phyloP scores from a whole-genome alignment of 2,113 vertebrate species.

The Papio anubis region DNA sequence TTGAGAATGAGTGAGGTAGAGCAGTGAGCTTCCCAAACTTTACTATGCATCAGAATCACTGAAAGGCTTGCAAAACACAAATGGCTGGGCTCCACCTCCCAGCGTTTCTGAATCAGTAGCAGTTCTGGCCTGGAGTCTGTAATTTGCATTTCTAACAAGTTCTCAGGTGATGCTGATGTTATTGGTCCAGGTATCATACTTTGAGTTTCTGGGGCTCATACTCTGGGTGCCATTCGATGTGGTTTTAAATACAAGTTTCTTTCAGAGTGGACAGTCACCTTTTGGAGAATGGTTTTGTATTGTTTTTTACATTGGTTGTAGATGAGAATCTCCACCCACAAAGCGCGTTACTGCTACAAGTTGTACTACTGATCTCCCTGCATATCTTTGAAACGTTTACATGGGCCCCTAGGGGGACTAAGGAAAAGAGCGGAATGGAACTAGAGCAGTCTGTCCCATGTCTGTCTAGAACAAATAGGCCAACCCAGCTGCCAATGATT shows the following conservation, averaged over 20 bases:
- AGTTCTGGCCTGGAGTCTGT: not conserved
- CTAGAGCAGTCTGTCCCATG: not conserved
- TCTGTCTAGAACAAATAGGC: not conserved
- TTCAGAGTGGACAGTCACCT: not conserved
- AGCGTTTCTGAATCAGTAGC: not conserved
- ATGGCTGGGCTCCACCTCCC: not conserved
- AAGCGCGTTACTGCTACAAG: not conserved
- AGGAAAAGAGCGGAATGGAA: not conserved
- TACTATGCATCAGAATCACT: not conserved
- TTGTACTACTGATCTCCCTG: not conserved
- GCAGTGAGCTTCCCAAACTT: not conserved
- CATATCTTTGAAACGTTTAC: not conserved
- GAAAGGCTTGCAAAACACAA: not conserved
- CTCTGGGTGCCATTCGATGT: not conserved
- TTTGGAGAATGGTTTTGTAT: not conserved
- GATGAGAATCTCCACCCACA: not conserved
- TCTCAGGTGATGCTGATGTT: not conserved
- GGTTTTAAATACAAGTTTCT: not conserved
- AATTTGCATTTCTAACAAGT: not conserved
- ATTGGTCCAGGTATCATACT: not conserved
- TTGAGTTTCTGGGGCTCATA: not conserved
- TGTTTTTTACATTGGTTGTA: not conserved
- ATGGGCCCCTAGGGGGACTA: not conserved
- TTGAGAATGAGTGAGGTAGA: not conserved
- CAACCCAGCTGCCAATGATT: not conserved